Percentiles rank a stretch among this genome's conserved stretches.
Evolutionary conservation across 2,888 invertebrate species (phyloP).

Genomic region (Eristalis intricaria): DNA sequence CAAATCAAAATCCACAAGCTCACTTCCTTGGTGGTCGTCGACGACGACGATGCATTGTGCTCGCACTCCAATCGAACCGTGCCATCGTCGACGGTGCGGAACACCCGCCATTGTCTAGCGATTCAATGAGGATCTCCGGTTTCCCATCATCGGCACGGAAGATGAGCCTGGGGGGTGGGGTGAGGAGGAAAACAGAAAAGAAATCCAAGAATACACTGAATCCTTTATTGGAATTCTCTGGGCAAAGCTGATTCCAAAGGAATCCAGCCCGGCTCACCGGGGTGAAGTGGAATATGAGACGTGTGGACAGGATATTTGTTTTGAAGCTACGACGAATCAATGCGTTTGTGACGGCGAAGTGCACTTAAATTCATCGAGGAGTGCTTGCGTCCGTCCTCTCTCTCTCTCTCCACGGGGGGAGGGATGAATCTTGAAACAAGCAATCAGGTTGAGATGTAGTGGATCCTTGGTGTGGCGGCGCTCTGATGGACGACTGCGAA

Average conservation of each 20-base stretch:
- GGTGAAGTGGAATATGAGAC: conserved; percentile 21
- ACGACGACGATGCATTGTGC: not conserved
- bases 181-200: not conserved
- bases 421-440: not conserved
- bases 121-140: not conserved
- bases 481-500: not conserved
- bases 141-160: not conserved
- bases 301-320: not conserved
- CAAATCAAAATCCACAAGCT: not conserved
- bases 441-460: not conserved
- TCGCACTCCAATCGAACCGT: not conserved
- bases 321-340: not conserved
- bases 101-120: not conserved
- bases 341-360: not conserved
- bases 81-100: not conserved
- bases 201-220: conserved; percentile 7
- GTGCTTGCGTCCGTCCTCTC: not conserved
- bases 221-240: conserved; percentile 30
- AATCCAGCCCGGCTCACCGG: not conserved
- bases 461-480: not conserved
- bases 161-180: not conserved
- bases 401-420: not conserved
- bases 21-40: not conserved
- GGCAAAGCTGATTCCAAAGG: conserved; percentile 26
- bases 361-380: not conserved